Percentiles rank a stretch among this genome's conserved stretches.
phyloP scores from a whole-genome alignment of 2,888 invertebrate species.

The Nomada hirtipes region DNA sequence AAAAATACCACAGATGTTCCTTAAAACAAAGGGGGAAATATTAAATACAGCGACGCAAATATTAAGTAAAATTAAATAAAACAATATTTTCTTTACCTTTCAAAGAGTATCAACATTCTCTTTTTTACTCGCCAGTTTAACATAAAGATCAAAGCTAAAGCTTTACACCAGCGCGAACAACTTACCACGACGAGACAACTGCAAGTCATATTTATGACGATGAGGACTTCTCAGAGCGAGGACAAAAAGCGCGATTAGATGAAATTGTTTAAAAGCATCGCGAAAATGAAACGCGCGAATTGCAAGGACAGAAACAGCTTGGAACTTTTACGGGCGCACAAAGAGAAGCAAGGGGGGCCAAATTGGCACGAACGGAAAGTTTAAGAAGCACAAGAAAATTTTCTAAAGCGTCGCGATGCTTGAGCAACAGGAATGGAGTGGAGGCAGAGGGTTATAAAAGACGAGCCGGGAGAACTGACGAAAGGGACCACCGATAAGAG shows the following conservation, averaged over 20 bases:
- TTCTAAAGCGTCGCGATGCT: constrained; percentile 66
- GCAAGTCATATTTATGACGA: background rate
- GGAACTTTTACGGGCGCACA: constrained; percentile 43
- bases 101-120: too few relatives aligned
- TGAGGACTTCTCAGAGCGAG: background rate
- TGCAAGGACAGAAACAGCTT: constrained; percentile 10
- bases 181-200: background rate
- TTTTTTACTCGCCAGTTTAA: too few relatives aligned
- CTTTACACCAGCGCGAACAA: background rate
- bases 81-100: too few relatives aligned
- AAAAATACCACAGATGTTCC: too few relatives aligned
- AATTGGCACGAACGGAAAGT: constrained; percentile 63
- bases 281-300: constrained; percentile 28
- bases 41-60: too few relatives aligned
- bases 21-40: too few relatives aligned
- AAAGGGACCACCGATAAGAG: constrained; percentile 6
- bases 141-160: background rate
- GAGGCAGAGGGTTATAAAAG: constrained; percentile 34
- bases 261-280: constrained; percentile 22
- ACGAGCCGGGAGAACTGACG: constrained; percentile 42
- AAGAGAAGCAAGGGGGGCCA: constrained; percentile 47
- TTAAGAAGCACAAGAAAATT: constrained; percentile 66
- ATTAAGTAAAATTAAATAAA: too few relatives aligned
- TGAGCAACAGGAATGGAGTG: constrained; percentile 21
- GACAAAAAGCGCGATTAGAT: constrained; percentile 15